phyloP scores from a whole-genome alignment of 2,113 vertebrate species.

The Scartelaos histophorus region DNA sequence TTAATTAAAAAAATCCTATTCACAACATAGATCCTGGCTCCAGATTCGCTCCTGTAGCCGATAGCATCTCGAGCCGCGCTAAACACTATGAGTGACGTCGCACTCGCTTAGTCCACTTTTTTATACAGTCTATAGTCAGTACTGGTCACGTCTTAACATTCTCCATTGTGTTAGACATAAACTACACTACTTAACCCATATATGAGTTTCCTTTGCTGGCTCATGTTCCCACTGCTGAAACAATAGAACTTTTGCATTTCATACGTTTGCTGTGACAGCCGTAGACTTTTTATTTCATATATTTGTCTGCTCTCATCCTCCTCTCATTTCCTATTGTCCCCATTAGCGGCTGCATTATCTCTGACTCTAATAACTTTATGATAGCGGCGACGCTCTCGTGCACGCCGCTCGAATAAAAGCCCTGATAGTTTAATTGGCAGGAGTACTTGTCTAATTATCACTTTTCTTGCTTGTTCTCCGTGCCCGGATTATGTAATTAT shows the following conservation, averaged over 20 bases:
- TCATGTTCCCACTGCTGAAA: too few species aligned
- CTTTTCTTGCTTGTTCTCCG: slow-evolving; percentile 64
- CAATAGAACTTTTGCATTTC: neutral
- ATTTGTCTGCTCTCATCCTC: neutral
- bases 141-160: too few species aligned
- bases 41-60: too few species aligned
- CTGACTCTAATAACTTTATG: slow-evolving; percentile 16
- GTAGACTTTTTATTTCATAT: neutral
- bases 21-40: too few species aligned
- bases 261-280: neutral
- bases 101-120: too few species aligned
- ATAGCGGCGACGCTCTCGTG: slow-evolving; percentile 19
- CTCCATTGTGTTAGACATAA: too few species aligned
- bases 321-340: neutral
- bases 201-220: too few species aligned
- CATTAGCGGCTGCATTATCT: slow-evolving; percentile 4
- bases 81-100: too few species aligned
- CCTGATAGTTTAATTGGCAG: slow-evolving; percentile 72
- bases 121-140: too few species aligned
- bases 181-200: too few species aligned
- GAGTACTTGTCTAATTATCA: slow-evolving; percentile 79
- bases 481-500: slow-evolving; percentile 77
- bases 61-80: too few species aligned
- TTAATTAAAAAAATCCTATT: too few species aligned
- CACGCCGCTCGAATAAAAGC: slow-evolving; percentile 18